Evolutionary conservation across 2,888 invertebrate genomes (phyloP), one percentile per base, ranked within the genome.

Genomic region (Zaprionus bogoriensis): DNA sequence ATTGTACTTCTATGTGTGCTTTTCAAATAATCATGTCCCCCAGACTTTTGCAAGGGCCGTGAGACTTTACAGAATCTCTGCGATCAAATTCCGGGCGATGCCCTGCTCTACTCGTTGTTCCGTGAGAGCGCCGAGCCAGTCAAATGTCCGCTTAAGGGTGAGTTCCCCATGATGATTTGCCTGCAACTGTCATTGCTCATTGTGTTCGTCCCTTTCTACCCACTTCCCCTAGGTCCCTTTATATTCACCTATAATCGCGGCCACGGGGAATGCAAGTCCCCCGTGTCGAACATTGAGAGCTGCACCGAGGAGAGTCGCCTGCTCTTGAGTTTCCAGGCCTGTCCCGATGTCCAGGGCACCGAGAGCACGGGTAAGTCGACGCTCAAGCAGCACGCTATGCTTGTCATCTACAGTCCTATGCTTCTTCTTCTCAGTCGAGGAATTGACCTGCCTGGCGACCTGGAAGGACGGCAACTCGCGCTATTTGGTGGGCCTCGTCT

Each of bases 391-490:
- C 23, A 23, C 23, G 3, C 23, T 23, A 3, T 23, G 32, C 47
- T 38, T 36, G 4, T 19, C 12, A 2, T 14, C 4, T 30, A 10
- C 9, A 9, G 42, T 36, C 6, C 20, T 14, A 46, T 46, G 38
- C 45, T 32, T 41, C 36, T 55, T 12, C 50, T 93, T 51, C 36
- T 20, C 92, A 97, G 97, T 96, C 78, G 97, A 97, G 91, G 97
- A 97, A 89, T 92, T 98, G 51, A 96, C 97, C 88, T 98, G 98
- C 89, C 92, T 97, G 80, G 98, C 97, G 3, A 95, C 95, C 58
- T 98, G 98, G 98, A 97, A 97, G 91, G 98, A 98, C 90, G 97
- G 98, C 57, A 97, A 97, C 88, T 95, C 96, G 51, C 93, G 97
- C 59, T 98, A 97, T 92, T 93, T 98, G 74, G 97, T 98, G 58